Conservation (phyloP, 2,888 invertebrate species). For the Morpho deidamia region DNA sequence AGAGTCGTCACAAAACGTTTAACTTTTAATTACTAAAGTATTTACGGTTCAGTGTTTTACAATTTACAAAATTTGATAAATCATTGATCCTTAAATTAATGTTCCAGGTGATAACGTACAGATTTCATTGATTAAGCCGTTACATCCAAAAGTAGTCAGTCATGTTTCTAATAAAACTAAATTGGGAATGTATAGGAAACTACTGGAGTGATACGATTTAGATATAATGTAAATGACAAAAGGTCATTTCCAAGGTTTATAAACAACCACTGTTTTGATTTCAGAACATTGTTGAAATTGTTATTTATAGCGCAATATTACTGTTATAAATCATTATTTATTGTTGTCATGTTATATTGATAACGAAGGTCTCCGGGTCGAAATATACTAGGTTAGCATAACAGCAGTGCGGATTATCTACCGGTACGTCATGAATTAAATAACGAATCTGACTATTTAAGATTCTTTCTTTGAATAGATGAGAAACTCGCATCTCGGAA, state of each 20-base stretch:
- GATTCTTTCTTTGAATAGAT: too few species aligned
- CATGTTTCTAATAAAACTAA: neutral
- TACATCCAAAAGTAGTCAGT: neutral
- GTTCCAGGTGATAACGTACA: too few species aligned
- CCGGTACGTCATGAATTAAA: too few species aligned
- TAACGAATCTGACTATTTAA: too few species aligned
- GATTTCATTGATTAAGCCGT: too few species aligned
- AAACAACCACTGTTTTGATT: slow-evolving; percentile 7
- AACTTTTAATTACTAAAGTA: too few species aligned
- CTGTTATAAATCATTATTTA: neutral
- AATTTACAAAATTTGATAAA: too few species aligned
- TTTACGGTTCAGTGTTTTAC: too few species aligned
- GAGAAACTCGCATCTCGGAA: too few species aligned
- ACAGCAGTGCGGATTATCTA: neutral
- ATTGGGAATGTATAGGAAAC: neutral
- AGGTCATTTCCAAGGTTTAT: slow-evolving; percentile 14
- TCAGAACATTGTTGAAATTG: slow-evolving; percentile 2
- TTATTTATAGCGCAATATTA: slow-evolving; percentile 1
- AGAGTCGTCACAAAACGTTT: too few species aligned
- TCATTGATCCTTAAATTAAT: too few species aligned
- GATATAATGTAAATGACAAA: slow-evolving; percentile 4
- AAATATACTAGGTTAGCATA: slow-evolving; percentile 2
- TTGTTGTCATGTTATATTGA: neutral
- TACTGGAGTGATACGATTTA: neutral
- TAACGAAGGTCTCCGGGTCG: slow-evolving; percentile 7